These are phyloP conservation scores for Dinothrombium tinctorium DNA, from an alignment of 1,140 invertebrate species.

Conservation along the genomic window DNA sequence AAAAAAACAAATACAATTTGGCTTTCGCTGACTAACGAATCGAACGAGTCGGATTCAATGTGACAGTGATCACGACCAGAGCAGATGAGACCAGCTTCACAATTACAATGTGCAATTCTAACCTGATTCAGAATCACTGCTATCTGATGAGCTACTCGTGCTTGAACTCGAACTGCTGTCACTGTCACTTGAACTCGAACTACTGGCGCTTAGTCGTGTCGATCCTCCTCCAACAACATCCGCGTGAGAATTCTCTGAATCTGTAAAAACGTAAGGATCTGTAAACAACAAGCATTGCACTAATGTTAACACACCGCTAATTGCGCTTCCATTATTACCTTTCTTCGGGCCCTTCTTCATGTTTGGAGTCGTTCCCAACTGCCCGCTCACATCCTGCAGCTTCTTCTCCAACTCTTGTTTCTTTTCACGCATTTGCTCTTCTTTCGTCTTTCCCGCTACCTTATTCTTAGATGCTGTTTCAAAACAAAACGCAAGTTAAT, in stretches of 20 bases:
- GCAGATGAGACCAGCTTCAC: too few relatives aligned
- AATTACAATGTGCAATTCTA: slow-evolving; percentile 9
- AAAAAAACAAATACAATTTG: not conserved
- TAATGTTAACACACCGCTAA: too few relatives aligned
- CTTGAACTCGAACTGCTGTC: slow-evolving; percentile 25
- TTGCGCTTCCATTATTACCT: slow-evolving; percentile 10
- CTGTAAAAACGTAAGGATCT: slow-evolving; percentile 15
- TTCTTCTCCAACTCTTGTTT: slow-evolving; percentile 83
- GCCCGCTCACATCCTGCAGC: slow-evolving; percentile 69
- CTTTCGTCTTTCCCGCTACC: slow-evolving; percentile 61
- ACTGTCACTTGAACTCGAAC: slow-evolving; percentile 30
- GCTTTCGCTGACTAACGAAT: not conserved
- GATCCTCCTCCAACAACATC: slow-evolving; percentile 30
- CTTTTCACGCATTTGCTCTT: slow-evolving; percentile 80
- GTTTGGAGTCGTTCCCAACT: slow-evolving; percentile 35
- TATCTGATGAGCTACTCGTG: slow-evolving; percentile 28
- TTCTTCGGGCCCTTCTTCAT: slow-evolving; percentile 34
- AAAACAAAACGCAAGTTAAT: not conserved
- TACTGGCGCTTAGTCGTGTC: slow-evolving; percentile 31
- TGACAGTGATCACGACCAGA: too few relatives aligned
- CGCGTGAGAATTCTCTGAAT: slow-evolving; percentile 18
- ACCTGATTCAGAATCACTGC: slow-evolving; percentile 35
- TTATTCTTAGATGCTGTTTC: slow-evolving; percentile 9
- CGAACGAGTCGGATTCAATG: not conserved
- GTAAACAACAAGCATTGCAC: not conserved